Base-by-base conservation (phyloP, 2,797 vertebrate species). In the Oryzias sinensis region DNA sequence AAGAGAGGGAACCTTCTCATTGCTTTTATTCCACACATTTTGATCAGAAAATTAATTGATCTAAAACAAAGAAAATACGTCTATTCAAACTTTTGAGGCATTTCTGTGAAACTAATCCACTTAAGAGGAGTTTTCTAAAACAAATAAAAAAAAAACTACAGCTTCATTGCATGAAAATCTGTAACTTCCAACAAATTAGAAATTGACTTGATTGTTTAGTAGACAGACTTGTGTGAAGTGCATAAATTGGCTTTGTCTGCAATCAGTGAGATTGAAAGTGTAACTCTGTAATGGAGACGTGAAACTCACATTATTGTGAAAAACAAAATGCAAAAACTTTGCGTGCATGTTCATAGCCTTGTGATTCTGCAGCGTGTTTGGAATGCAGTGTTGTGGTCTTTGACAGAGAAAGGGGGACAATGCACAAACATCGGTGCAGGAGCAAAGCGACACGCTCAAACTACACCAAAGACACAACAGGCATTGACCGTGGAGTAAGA, bases 101-200 rank as follows among this genome's bases (percentile, higher is more conserved):
- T 11, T 37, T 37, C 33, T 37, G 9, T 37, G 3, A 11, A 37
- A 37, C 0, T 33, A 9, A 33, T 3, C 8, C 3, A 3, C 1
- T 11, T 37, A 37, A 3, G 3, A 37, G 4, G 11, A 37, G 4
- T 11, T 27, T 27, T 22, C 20, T 27, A 27, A 27, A 6, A 27
- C 85, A 82, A 66, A 79, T 68, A 56, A 45, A 48, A 81, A 79
- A 81, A 74, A 74, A 71, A 76, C 76, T 72, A 58, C 70, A 68
- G 68, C 69, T 65, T 63, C 67, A 70, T 48, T 57, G 55, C 78
- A 74, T 70, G 65, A 69, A 69, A 63, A 57, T 40, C 52, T 45
- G 51, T 22, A 22, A 22, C 20, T 22, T 22, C 20, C 20, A 22
- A 22, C 20, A 22, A 22, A 22, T 22, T 22, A 22, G 20, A 22